Evolutionary conservation across 2,888 invertebrate species (phyloP), one percentile per base, ranked within the genome.

Genomic region (Trypoxylon attenuatum): DNA sequence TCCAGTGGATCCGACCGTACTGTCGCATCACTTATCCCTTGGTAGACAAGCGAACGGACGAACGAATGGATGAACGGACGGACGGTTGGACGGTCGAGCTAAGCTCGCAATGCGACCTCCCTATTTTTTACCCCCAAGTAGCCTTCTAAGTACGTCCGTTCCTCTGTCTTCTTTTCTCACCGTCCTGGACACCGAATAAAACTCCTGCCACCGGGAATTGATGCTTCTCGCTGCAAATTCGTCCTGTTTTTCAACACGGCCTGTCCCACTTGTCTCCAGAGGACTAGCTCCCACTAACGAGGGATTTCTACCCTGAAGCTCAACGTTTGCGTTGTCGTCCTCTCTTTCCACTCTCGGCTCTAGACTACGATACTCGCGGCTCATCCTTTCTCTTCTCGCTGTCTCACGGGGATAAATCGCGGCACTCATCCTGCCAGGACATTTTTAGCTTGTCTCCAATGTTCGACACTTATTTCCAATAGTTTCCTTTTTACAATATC

Each of bases 171-270:
- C 56, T 39, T 38, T 27, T 27, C 29, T 33, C n/a, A 23, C 25
- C 15, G 10, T 42, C 15, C 22, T 25, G 19, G 27, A 22, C 16
- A 22, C 47, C 50, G 71, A 71, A 73, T 73, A 76, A 73, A 73
- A 76, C 64, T 76, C 57, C 71, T 67, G 61, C 71, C 71, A 62
- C 23, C 27, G 63, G 56, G 71, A 74, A 76, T 71, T 62, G 76
- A 76, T 77, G 76, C 64, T 67, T 71, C 63, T 27, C 58, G 58
- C 58, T 72, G 68, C 57, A 71, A 73, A 74, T 74, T 74, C 66
- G 71, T 75, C 66, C 76, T 75, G 72, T 75, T 72, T 75, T 72
- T 75, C 74, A 75, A 47, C 56, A 41, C 42, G 29, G 51, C 46
- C 56, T 53, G 57, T 53, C 56, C 27, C 50, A 63, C 66, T 64